These are phyloP conservation scores for Porites rus DNA, from an alignment of 92 coral and sea anemone species.

Conservation along the genomic window DNA sequence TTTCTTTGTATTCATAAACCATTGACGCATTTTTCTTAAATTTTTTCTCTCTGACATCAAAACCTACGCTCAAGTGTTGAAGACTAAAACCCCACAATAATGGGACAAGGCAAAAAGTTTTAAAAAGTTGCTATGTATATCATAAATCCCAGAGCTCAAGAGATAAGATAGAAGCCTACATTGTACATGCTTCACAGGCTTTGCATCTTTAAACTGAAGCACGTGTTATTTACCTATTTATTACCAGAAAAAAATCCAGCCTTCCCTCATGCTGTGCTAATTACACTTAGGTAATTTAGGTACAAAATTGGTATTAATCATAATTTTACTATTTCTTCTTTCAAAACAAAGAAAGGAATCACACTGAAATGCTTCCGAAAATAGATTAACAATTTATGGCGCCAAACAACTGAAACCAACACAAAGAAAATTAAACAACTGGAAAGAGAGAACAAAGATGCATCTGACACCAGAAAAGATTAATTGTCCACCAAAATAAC, in stretches of 20 bases:
- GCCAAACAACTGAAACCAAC: background rate
- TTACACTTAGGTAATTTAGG: background rate
- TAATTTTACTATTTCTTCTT: background rate
- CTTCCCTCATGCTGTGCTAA: background rate
- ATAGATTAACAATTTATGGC: slow-evolving; percentile 2
- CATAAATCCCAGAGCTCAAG: background rate
- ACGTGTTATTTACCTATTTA: background rate
- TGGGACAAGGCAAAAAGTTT: background rate
- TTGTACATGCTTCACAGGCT: background rate
- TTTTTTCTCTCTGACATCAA: background rate
- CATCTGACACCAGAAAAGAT: background rate
- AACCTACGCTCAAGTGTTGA: background rate
- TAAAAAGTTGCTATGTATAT: background rate
- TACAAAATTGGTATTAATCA: background rate
- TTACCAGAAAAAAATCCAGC: background rate
- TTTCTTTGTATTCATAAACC: background rate
- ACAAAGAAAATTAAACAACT: background rate
- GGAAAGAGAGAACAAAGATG: background rate
- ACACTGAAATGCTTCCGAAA: background rate
- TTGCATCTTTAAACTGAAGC: background rate
- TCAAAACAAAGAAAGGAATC: background rate
- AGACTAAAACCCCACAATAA: background rate
- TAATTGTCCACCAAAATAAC: background rate
- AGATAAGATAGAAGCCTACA: background rate
- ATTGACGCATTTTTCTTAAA: background rate